Percentiles rank a stretch among this genome's conserved stretches.
phyloP scores from a whole-genome alignment of 1,140 invertebrate genomes.

The Lucilia sericata region DNA sequence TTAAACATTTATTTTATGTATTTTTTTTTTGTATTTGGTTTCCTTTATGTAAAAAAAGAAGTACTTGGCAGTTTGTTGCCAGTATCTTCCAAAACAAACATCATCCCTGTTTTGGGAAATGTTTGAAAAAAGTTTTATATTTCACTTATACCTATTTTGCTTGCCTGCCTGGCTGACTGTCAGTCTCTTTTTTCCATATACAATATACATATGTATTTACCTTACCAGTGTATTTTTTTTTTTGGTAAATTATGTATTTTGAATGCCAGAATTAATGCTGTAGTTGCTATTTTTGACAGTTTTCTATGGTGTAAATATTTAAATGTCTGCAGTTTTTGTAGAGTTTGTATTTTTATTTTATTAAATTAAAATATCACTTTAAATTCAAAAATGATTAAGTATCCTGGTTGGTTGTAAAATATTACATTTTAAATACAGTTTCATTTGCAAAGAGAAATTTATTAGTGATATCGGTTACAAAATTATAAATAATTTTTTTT shows the following conservation, averaged over 20 bases:
- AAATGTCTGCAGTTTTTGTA: slow-evolving; percentile 23
- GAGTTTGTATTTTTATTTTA: not conserved
- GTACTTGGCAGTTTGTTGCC: not conserved
- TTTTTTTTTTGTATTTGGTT: not conserved
- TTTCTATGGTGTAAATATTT: slow-evolving; percentile 42
- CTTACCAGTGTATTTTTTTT: not conserved
- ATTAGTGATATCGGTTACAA: not conserved
- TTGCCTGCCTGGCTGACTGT: too few relatives aligned
- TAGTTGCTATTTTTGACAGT: slow-evolving; percentile 42
- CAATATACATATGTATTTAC: too few relatives aligned
- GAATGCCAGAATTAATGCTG: slow-evolving; percentile 27
- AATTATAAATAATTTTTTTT: too few relatives aligned
- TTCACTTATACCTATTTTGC: slow-evolving; percentile 26
- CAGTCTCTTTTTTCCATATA: not conserved
- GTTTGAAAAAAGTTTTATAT: slow-evolving; percentile 31
- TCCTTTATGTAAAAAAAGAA: slow-evolving; percentile 3
- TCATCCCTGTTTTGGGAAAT: not conserved
- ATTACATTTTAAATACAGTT: slow-evolving; percentile 1
- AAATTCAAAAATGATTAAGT: not conserved
- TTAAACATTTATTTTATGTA: slow-evolving; percentile 41
- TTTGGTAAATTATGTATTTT: not conserved
- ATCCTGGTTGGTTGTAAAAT: not conserved
- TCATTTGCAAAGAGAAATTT: not conserved
- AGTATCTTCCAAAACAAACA: not conserved
- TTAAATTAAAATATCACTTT: slow-evolving; percentile 23